Evolutionary conservation across 2,888 invertebrate species (phyloP).

Genomic region (Tanytarsus gracilentus): DNA sequence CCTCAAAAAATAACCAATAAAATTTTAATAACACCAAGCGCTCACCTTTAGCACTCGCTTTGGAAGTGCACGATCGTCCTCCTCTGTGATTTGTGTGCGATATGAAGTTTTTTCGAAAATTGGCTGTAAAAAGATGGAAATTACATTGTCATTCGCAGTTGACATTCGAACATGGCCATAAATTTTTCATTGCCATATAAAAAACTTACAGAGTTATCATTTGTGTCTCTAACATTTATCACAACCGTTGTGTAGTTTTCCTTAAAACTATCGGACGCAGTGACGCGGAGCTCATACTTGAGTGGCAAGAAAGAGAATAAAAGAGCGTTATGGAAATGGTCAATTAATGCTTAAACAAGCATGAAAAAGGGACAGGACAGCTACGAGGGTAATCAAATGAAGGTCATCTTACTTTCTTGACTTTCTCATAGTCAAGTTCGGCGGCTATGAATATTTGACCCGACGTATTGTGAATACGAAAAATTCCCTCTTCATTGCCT

Average conservation of each 20-base stretch:
- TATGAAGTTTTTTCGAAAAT: slow-evolving; percentile 29
- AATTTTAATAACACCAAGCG: background rate
- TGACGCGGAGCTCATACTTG: slow-evolving; percentile 45
- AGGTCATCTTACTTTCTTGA: slow-evolving; percentile 43
- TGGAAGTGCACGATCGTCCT: slow-evolving; percentile 28
- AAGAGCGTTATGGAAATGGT: no score
- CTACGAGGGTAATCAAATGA: background rate
- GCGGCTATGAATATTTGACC: slow-evolving; percentile 50
- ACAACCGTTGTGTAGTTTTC: slow-evolving; percentile 49
- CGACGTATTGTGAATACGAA: slow-evolving; percentile 48
- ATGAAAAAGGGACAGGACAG: background rate
- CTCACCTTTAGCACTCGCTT: slow-evolving; percentile 28
- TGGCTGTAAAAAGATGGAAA: slow-evolving; percentile 35
- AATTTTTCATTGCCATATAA: slow-evolving; percentile 39
- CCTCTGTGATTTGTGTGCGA: slow-evolving; percentile 30
- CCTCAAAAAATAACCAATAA: background rate
- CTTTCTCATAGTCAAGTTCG: slow-evolving; percentile 48
- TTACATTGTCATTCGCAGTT: slow-evolving; percentile 45
- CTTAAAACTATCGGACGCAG: slow-evolving; percentile 47
- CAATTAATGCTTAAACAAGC: slow-evolving; percentile 5
- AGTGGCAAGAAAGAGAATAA: slow-evolving; percentile 27
- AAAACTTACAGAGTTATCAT: slow-evolving; percentile 45
- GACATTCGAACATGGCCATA: no score
- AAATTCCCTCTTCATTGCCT: slow-evolving; percentile 48
- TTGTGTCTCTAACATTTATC: slow-evolving; percentile 49